Evolutionary conservation across 2,113 vertebrate species (phyloP), one percentile per base, ranked within the genome.

Genomic region (Anguilla rostrata): DNA sequence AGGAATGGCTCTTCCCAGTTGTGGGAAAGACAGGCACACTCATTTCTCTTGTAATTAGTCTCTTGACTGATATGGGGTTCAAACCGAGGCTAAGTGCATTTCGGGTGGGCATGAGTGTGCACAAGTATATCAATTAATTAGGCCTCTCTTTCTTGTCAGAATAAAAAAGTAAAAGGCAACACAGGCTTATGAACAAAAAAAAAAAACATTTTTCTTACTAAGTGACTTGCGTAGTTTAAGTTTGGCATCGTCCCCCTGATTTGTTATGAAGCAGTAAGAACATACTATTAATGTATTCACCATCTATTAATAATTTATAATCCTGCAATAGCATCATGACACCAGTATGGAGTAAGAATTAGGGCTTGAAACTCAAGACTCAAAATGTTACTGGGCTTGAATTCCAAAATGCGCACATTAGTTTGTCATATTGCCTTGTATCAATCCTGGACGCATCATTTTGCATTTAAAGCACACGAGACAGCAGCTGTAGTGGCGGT

Each of bases 1-100:
- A 75, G n/a, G 40, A 71, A 56, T 78, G n/a, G 15, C 16, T 49
- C 81, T 83, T 78, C 29, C 40, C 34, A 49, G 22, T n/a, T 53
- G 34, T 78, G 63, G 18, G 16, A 83, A 46, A 83, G 39, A 83
- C 82, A 57, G 34, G 0, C 34, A 56, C 20, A 20, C 29, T 57
- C 39, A 85, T 80, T 79, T 49, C 39, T 82, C 53, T 82, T 63
- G 39, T 86, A 86, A 86, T 86, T 82, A 82, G 16, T 80, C 79
- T 82, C 80, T 79, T 49, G 34, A 82, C 81, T 29, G 46, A 82
- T 81, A 39, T 86, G 46, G 66, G 29, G 81, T 86, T 86, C 43
- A 78, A 86, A 83, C 40, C 41, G 15, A 16, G 81, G 86, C 82
- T 41, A 83, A 86, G 34, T 16, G 9, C 49, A 60, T 20, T 71